A percentile compares a stretch with the other conserved stretches of the same genome.
phyloP scores from a whole-genome alignment of 2,888 invertebrate species.

The Conomelus anceps region DNA sequence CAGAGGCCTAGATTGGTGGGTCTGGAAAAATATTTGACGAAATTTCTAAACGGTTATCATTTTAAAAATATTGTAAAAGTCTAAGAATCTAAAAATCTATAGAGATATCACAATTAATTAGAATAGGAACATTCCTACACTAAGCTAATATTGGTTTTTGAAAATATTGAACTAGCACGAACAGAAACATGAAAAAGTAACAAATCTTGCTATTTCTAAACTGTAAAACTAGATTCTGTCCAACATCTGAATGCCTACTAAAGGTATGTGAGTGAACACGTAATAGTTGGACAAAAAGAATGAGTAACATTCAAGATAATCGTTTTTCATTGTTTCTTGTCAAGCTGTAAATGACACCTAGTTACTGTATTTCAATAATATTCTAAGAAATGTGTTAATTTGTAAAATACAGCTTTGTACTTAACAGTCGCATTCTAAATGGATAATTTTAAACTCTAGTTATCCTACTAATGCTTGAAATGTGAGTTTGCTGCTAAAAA shows the following conservation, averaged over 20 bases:
- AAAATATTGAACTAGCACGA: too few species aligned
- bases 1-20: background rate
- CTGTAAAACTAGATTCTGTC: background rate
- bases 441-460: background rate
- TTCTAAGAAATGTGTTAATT: background rate
- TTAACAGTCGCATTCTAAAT: background rate
- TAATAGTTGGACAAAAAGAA: background rate
- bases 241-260: background rate
- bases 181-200: background rate
- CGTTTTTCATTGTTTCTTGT: background rate
- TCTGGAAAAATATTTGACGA: background rate
- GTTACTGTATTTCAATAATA: background rate
- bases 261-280: background rate
- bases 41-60: too few species aligned
- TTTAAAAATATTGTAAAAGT: too few species aligned
- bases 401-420: background rate
- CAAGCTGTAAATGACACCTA: background rate
- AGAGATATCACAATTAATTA: too few species aligned
- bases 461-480: background rate
- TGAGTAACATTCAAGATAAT: background rate
- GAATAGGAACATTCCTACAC: too few species aligned
- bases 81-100: too few species aligned
- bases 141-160: too few species aligned
- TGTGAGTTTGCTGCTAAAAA: background rate
- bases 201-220: background rate